Percentiles rank a stretch among this genome's conserved stretches.
Conservation (phyloP, 2,113 vertebrate species). For the Osmerus mordax region DNA sequence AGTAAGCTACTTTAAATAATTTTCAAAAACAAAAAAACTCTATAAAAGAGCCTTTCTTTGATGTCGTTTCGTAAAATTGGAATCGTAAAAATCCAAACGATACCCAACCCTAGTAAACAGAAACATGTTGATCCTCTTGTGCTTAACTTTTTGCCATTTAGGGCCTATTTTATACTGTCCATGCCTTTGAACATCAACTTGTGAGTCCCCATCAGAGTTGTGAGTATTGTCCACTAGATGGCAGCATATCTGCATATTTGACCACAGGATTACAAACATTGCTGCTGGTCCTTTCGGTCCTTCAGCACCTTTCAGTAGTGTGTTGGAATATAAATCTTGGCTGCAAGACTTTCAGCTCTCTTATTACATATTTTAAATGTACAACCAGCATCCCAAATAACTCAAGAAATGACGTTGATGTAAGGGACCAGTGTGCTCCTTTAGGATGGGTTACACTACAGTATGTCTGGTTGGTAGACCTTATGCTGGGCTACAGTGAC, state of each 20-base stretch:
- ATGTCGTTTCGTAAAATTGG: too few relatives aligned
- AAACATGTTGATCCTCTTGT: background rate
- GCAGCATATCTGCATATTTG: constrained; percentile 58
- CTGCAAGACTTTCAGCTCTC: background rate
- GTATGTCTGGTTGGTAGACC: too few relatives aligned
- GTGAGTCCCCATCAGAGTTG: background rate
- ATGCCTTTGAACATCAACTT: background rate
- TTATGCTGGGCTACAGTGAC: background rate
- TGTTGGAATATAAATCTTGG: constrained; percentile 30
- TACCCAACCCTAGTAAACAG: background rate
- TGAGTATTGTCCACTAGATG: constrained; percentile 57
- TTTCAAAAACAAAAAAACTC: too few relatives aligned
- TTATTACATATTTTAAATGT: too few relatives aligned
- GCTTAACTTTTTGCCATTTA: background rate
- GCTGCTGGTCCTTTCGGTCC: constrained; percentile 75
- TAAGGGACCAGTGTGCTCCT: too few relatives aligned
- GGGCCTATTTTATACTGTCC: background rate
- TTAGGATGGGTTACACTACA: too few relatives aligned
- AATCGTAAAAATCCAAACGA: too few relatives aligned
- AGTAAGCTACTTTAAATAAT: too few relatives aligned
- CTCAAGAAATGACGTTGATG: too few relatives aligned
- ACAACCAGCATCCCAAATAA: too few relatives aligned
- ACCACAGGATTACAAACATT: constrained; percentile 24
- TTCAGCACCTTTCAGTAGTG: constrained; percentile 64
- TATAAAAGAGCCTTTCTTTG: too few relatives aligned